Evolutionary conservation across 1,140 invertebrate genomes (phyloP).

Genomic region (Whitmania pigra): DNA sequence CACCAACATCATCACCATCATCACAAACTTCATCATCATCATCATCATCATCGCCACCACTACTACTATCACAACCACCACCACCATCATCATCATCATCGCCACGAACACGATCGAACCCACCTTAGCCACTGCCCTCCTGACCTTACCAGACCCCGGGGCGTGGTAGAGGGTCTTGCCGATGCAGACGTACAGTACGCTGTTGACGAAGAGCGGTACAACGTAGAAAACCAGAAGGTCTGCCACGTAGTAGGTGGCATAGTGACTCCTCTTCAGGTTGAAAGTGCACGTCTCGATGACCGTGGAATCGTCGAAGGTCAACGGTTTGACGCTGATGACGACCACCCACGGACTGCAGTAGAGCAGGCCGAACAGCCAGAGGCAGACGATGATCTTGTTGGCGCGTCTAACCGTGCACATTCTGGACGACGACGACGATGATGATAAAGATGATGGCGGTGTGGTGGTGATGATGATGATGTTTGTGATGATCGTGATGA

Average conservation of each 20-base stretch:
- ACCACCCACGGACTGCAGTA: constrained; percentile 39
- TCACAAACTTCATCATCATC: no score
- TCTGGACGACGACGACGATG: constrained; percentile 28
- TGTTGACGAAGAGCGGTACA: constrained; percentile 46
- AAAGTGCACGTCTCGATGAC: constrained; percentile 29
- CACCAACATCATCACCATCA: no score
- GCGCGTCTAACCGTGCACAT: constrained; percentile 49
- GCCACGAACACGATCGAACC: no score
- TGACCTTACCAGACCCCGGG: constrained; percentile 12
- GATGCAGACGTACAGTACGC: constrained; percentile 50
- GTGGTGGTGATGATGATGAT: no score
- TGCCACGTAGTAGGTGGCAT: constrained; percentile 48
- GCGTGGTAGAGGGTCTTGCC: constrained; percentile 45
- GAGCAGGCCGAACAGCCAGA: constrained; percentile 49
- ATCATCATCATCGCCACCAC: no score
- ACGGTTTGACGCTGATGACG: constrained; percentile 28
- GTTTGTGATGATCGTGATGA: no score
- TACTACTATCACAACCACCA: no score
- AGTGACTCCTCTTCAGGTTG: constrained; percentile 43
- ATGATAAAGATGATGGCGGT: no score
- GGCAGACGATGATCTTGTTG: constrained; percentile 47
- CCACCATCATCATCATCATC: no score
- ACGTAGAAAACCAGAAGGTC: constrained; percentile 53
- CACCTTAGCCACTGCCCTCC: no score
- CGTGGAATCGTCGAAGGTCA: constrained; percentile 21